Base-by-base conservation (phyloP, 2,888 invertebrate genomes). In the Athalia rosae region DNA sequence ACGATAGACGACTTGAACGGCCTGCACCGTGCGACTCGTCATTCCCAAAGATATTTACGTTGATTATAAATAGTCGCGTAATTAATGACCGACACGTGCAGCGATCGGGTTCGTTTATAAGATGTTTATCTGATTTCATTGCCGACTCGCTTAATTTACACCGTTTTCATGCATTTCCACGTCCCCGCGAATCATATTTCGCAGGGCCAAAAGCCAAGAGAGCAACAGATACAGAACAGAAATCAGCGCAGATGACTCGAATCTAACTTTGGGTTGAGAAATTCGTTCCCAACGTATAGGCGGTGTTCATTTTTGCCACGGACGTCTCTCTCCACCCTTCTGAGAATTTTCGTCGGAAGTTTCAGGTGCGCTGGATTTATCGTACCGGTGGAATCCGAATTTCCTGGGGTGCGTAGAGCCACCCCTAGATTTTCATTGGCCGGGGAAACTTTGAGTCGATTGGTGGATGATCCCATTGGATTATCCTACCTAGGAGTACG, bases 381-480 rank as follows among this genome's bases (percentile, higher is more conserved):
- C 2, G 28, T 2, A 28, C 28, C 45, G 8, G 6, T 7, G 56
- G 50, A 58, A 58, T 1, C 45, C 58, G 53, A n/a, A 58, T 71
- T 71, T 58, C 56, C 56, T 43, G 9, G 56, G 9, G 28, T 28
- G 28, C 28, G 28, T 15, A 83, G 78, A 76, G 81, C 83, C 84
- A 85, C 84, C 84, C 82, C 81, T 79, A 47, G 76, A 73, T 62
- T 80, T 79, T 78, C 81, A 83, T 87, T 87, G 82, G 85, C 78
- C 81, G 81, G 76, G 66, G 59, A 56, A 81, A 80, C 82, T 81
- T 82, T 80, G 78, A 84, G 79, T 83, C 86, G 87, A 87, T 88
- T 89, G 88, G 89, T 82, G 85, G 89, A 89, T 90, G 84, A 89
- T 89, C 89, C 88, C 86, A 89, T 89, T 88, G 89, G 89, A 89